Evolutionary conservation across 1,140 invertebrate species (phyloP).

Genomic region (Procambarus clarkii): DNA sequence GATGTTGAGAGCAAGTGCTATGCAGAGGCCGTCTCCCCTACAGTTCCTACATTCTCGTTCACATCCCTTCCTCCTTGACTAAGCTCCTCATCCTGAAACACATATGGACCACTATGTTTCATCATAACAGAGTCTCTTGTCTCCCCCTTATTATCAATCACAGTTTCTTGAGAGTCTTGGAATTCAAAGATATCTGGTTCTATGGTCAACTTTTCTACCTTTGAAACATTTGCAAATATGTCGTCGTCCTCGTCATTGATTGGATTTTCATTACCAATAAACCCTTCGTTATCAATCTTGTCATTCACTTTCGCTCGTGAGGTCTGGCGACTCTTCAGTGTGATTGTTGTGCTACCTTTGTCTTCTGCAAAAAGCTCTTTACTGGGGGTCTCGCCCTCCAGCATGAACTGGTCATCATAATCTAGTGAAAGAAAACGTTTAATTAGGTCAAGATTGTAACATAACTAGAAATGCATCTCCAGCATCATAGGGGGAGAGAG

Average conservation of each 20-base stretch:
- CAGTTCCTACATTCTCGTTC: slow-evolving; percentile 52
- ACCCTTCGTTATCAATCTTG: background rate
- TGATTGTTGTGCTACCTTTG: background rate
- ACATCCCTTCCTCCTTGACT: slow-evolving; percentile 57
- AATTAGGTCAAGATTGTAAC: no score
- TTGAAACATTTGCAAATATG: background rate
- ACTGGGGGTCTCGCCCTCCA: slow-evolving; percentile 12
- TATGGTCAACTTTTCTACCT: slow-evolving; percentile 17
- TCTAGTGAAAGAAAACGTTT: background rate
- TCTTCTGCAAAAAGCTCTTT: background rate
- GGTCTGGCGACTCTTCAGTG: background rate
- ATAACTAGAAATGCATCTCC: no score
- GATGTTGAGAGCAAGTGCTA: slow-evolving; percentile 38
- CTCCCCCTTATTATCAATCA: slow-evolving; percentile 7
- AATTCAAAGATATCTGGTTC: slow-evolving; percentile 55
- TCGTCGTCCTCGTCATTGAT: background rate
- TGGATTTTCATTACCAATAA: background rate
- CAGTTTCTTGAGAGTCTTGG: slow-evolving; percentile 39
- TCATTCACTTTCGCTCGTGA: background rate
- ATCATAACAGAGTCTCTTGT: background rate
- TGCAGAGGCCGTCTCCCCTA: slow-evolving; percentile 60
- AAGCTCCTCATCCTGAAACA: slow-evolving; percentile 53
- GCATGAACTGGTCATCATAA: slow-evolving; percentile 6
- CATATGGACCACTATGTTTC: slow-evolving; percentile 34
- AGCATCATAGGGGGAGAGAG: no score